Percentiles rank a stretch among this genome's conserved stretches.
These are phyloP conservation scores for Limanda limanda DNA, from an alignment of 2,113 vertebrate genomes.

Conservation along the genomic window DNA sequence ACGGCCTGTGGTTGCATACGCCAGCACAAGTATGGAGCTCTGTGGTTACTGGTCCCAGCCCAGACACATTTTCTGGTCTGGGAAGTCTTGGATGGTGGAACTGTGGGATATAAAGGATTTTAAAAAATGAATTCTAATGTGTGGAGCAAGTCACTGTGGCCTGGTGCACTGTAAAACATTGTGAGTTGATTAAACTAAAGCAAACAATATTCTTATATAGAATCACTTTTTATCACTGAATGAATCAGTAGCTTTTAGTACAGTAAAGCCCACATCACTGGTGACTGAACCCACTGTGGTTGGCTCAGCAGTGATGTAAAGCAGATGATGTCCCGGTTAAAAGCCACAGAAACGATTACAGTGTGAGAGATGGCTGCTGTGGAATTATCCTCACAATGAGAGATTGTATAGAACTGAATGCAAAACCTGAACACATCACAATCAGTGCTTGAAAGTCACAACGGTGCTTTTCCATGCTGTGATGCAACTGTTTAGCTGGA, in stretches of 20 bases:
- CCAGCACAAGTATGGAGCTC: slow-evolving; percentile 40
- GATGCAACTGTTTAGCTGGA: no score
- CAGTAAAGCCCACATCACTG: not conserved
- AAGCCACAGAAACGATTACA: not conserved
- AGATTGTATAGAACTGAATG: not conserved
- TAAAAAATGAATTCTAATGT: slow-evolving; percentile 44
- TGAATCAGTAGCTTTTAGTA: not conserved
- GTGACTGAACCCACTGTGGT: no score
- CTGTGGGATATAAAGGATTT: slow-evolving; percentile 42
- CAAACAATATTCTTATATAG: not conserved
- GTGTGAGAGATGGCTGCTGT: not conserved
- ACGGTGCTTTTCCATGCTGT: not conserved
- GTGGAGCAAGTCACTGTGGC: slow-evolving; percentile 27
- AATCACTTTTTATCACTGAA: slow-evolving; percentile 2
- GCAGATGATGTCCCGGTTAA: not conserved
- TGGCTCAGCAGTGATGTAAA: no score
- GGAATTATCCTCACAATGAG: not conserved
- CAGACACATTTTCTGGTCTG: slow-evolving; percentile 63
- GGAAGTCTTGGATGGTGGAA: slow-evolving; percentile 45
- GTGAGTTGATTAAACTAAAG: not conserved
- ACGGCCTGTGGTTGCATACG: slow-evolving; percentile 39
- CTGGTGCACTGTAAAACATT: slow-evolving; percentile 26
- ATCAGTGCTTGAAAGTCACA: not conserved
- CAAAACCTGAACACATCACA: not conserved
- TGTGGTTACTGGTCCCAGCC: slow-evolving; percentile 51